These are phyloP conservation scores for Ceratina calcarata DNA, from an alignment of 1,140 invertebrate genomes.

Conservation along the genomic window DNA sequence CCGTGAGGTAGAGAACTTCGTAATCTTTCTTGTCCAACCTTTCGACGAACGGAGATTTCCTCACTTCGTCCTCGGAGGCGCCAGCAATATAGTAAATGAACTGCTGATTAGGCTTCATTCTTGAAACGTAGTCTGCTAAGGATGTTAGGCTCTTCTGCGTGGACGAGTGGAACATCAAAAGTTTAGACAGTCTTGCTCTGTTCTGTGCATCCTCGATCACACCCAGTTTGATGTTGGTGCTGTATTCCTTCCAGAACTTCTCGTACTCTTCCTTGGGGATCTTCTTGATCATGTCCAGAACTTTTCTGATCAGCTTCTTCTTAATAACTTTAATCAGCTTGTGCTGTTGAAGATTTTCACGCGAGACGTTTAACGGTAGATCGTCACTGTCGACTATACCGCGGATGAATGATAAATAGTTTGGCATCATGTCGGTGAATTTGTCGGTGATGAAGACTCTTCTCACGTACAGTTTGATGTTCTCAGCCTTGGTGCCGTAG, in stretches of 20 bases:
- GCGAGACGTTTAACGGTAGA: constrained; percentile 97
- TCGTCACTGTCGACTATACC: constrained; percentile 99
- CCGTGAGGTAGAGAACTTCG: constrained; percentile 97
- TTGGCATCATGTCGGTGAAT: constrained; percentile 99
- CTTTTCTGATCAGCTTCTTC: constrained; percentile 98
- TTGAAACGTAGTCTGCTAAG: constrained; percentile 93
- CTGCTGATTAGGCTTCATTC: constrained; percentile 99
- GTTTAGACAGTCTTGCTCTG: constrained; percentile 95
- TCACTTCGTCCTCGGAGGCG: constrained; percentile 91
- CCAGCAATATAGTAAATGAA: constrained; percentile 99
- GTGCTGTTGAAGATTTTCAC: constrained; percentile 99
- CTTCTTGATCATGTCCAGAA: constrained; percentile 99
- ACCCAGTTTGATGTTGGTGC: constrained; percentile 98
- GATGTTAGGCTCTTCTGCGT: constrained; percentile 85
- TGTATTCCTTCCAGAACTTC: constrained; percentile 99
- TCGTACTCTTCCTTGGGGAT: constrained; percentile 94
- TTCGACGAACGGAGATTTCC: constrained; percentile 97
- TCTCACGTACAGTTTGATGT: constrained; percentile 98
- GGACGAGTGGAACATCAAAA: constrained; percentile 95
- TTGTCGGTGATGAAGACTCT: constrained; percentile 99
- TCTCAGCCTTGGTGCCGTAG: constrained; percentile 96
- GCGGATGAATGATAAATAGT: constrained; percentile 96
- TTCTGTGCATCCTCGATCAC: constrained; percentile 99
- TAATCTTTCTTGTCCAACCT: constrained; percentile 95
- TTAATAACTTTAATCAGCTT: constrained; percentile 99